These are phyloP conservation scores for Chelonus formosanus DNA, from an alignment of 2,888 invertebrate genomes.

Conservation along the genomic window DNA sequence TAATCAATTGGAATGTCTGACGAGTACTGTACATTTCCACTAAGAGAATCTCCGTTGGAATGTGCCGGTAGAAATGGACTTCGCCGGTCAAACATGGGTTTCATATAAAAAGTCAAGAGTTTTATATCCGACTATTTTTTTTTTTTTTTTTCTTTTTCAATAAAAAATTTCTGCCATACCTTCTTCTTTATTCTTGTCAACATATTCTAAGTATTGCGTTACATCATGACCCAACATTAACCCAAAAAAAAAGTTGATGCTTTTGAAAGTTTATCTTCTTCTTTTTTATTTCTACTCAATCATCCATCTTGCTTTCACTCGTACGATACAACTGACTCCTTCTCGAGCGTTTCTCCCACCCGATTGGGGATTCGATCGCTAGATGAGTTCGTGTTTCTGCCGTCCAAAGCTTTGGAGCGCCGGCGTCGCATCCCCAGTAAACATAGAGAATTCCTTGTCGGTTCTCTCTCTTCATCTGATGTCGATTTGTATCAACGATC, in stretches of 20 bases:
- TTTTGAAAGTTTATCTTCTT: background rate
- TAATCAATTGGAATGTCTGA: conserved; percentile 21
- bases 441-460: conserved; percentile 41
- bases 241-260: too few species aligned
- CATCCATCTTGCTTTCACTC: background rate
- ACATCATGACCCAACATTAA: background rate
- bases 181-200: background rate
- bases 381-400: conserved; percentile 30
- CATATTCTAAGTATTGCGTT: background rate
- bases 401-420: conserved; percentile 45
- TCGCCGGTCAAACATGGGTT: conserved; percentile 1
- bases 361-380: conserved; percentile 34
- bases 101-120: too few species aligned
- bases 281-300: background rate
- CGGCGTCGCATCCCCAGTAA: conserved; percentile 52
- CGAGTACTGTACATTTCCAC: conserved; percentile 17
- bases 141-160: too few species aligned
- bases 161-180: too few species aligned
- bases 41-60: conserved; percentile 1
- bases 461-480: conserved; percentile 18
- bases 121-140: too few species aligned
- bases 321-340: conserved; percentile 1
- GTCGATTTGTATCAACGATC: conserved; percentile 1
- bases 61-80: conserved; percentile 15
- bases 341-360: conserved; percentile 11